phyloP scores from a whole-genome alignment of 2,888 invertebrate genomes.

The Diabrotica balteata region DNA sequence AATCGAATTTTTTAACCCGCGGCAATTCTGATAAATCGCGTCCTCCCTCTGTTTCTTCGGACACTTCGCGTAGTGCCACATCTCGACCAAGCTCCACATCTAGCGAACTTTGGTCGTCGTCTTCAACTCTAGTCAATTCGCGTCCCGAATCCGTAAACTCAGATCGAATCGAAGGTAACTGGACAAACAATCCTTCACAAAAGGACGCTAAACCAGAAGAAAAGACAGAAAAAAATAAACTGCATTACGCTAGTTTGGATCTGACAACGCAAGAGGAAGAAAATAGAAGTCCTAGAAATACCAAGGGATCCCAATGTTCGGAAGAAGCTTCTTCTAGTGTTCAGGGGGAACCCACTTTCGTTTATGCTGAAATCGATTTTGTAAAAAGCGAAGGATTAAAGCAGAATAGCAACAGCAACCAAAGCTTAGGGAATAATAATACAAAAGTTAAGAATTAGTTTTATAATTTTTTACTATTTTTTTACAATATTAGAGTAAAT shows the following conservation, averaged over 20 bases:
- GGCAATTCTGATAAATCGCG: conserved; percentile 46
- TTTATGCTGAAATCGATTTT: conserved; percentile 85
- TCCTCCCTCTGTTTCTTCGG: conserved; percentile 47
- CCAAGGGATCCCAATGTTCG: conserved; percentile 5
- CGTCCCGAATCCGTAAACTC: conserved; percentile 57
- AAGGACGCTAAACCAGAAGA: conserved; percentile 42
- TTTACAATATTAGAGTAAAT: not conserved
- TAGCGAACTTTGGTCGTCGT: conserved; percentile 55
- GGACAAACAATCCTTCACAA: conserved; percentile 48
- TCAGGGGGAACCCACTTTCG: conserved; percentile 61
- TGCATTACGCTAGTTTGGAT: conserved; percentile 74
- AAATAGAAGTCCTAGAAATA: conserved; percentile 46
- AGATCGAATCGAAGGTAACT: conserved; percentile 43
- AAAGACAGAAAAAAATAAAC: conserved; percentile 51
- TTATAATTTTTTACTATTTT: not conserved
- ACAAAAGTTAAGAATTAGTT: conserved; percentile 50
- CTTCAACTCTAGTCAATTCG: conserved; percentile 56
- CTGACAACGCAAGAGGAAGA: conserved; percentile 57
- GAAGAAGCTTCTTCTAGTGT: not conserved
- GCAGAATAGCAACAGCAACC: conserved; percentile 22
- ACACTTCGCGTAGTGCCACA: conserved; percentile 33
- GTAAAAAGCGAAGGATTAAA: conserved; percentile 67
- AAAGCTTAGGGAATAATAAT: conserved; percentile 42
- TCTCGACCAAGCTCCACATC: conserved; percentile 56
- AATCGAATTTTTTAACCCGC: conserved; percentile 15